Percentiles rank a stretch among this genome's conserved stretches.
These are phyloP conservation scores for Eretmodus cyanostictus DNA, from an alignment of 2,113 vertebrate species.

Conservation along the genomic window DNA sequence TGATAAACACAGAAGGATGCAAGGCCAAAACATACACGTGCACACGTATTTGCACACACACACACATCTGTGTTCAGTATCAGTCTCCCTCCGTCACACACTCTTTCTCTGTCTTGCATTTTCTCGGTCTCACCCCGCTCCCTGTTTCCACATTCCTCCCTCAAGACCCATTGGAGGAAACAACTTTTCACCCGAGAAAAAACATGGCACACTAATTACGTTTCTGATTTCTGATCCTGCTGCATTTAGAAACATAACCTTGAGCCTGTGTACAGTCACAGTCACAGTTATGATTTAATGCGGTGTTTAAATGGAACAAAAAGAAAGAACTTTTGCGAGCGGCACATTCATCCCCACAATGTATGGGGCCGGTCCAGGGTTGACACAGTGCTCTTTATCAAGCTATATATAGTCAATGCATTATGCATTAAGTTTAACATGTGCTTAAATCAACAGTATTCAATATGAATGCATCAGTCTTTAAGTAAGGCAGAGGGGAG, in stretches of 20 bases:
- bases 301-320: slow-evolving; percentile 67
- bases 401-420: slow-evolving; percentile 70
- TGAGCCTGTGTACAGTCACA: slow-evolving; percentile 53
- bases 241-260: slow-evolving; percentile 70
- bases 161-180: slow-evolving; percentile 52
- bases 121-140: slow-evolving; percentile 5
- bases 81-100: slow-evolving; percentile 23
- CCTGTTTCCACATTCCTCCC: slow-evolving; percentile 44
- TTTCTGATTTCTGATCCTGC: slow-evolving; percentile 71
- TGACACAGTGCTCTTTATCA: slow-evolving; percentile 69
- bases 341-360: slow-evolving; percentile 66
- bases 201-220: slow-evolving; percentile 63
- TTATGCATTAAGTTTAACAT: slow-evolving; percentile 69
- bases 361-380: slow-evolving; percentile 56
- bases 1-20: slow-evolving; percentile 83
- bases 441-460: slow-evolving; percentile 65
- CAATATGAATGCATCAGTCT: slow-evolving; percentile 65
- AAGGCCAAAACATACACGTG: slow-evolving; percentile 48
- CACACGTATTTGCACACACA: background rate
- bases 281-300: slow-evolving; percentile 67
- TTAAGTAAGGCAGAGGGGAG: slow-evolving; percentile 40
- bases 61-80: slow-evolving; percentile 32
- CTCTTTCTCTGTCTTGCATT: slow-evolving; percentile 1
- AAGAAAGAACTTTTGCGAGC: slow-evolving; percentile 64
- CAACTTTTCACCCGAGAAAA: slow-evolving; percentile 62